Evolutionary conservation across 1,140 invertebrate species (phyloP), one percentile per base, ranked within the genome.

Genomic region (Cydia fagiglandana): DNA sequence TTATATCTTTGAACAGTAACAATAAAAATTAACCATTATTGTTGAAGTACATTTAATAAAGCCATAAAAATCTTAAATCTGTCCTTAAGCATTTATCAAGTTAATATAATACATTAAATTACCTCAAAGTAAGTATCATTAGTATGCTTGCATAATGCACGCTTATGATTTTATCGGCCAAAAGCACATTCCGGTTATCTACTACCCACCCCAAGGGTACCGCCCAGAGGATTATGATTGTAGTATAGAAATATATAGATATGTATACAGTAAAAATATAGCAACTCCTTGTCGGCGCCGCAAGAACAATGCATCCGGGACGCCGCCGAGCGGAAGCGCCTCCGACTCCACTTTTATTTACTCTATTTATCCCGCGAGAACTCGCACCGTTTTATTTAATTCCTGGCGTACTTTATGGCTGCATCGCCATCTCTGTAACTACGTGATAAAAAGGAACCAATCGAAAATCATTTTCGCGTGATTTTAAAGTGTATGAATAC

Each of bases 241-340:
- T 24, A 61, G 20, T 24, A 24, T 61, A 61, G 56, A 73, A 20
- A 20, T 64, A 30, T n/a, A n/a, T n/a, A n/a, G n/a, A n/a, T n/a
- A n/a, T n/a, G n/a, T n/a, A n/a, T 76, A 64, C 13, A 17, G 53
- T 61, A 61, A 0, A 61, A n/a, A 61, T 61, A 61, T 61, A 61
- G 56, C 56, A 24, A 61, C 56, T 24, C 56, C 56, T 61, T 61
- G 64, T 64, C 68, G 79, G 76, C 77, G 77, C 79, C 81, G 77
- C 76, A 77, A 76, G 77, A 82, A 82, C 81, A 82, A 82, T 82
- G 79, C 76, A 79, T 78, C 78, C 77, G 68, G 68, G 76, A 70
- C 73, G 73, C 47, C 64, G 68, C 75, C 76, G 70, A 64, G 47
- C 78, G 78, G 76, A 81, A 81, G 77, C 75, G 77, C 79, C 79